Percentiles rank a stretch among this genome's conserved stretches.
phyloP scores from a whole-genome alignment of 2,113 vertebrate species.

The Sterrhoptilus dennistouni region DNA sequence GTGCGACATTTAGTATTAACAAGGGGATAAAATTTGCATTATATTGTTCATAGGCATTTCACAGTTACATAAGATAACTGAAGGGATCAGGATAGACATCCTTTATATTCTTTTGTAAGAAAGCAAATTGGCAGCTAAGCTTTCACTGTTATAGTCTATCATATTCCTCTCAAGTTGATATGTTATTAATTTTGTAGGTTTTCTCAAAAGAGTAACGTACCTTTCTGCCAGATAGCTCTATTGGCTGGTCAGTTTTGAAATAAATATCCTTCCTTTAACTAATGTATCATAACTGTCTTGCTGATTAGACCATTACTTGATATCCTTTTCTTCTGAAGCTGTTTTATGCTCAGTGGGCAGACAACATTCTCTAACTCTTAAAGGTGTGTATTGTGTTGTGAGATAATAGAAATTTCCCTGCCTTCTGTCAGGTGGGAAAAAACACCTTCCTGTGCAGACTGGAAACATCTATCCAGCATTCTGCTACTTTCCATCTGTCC shows the following conservation, averaged over 20 bases:
- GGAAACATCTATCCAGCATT: background rate
- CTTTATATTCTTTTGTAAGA: background rate
- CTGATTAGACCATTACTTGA: background rate
- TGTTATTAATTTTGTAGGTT: background rate
- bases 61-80: background rate
- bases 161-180: background rate
- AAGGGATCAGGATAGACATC: background rate
- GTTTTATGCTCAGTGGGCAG: background rate
- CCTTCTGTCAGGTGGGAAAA: background rate
- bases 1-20: background rate
- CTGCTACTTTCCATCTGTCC: background rate
- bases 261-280: background rate
- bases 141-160: background rate
- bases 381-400: accelerated
- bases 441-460: background rate
- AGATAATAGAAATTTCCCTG: background rate
- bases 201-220: background rate
- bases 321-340: background rate
- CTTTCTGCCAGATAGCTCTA: background rate
- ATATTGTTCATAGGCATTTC: background rate
- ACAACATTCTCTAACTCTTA: background rate
- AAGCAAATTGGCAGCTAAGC: background rate
- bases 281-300: background rate
- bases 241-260: background rate
- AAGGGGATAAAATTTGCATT: background rate